Evolutionary conservation across 2,113 vertebrate species (phyloP), one percentile per base, ranked within the genome.

Genomic region (Todiramphus chloris): DNA sequence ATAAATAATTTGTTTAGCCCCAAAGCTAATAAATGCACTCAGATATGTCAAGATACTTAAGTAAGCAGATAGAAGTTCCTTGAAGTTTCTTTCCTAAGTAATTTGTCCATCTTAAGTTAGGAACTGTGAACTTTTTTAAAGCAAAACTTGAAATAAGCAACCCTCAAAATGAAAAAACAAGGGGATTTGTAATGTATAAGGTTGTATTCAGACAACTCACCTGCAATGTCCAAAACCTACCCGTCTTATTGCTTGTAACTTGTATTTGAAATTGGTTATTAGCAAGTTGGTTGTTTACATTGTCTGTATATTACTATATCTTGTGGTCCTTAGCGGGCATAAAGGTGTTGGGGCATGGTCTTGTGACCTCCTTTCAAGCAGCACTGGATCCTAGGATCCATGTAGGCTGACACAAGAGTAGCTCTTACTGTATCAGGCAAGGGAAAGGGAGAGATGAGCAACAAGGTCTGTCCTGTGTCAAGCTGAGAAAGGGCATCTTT

Each of bases 321-420:
- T 39, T 53, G 46, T 19, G n/a, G 24, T 44, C 59, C 60, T 41
- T 59, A 33, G 46, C 21, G 72, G 66, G 24, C 11, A 9, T 19
- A 16, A n/a, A 24, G 20, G 10, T 37, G 11, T 8, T n/a, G 23
- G 50, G n/a, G 13, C 48, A 33, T 3, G 2, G 6, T 27, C 30
- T 12, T 11, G 48, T 62, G 68, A 31, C 15, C 50, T n/a, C 7
- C 8, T 37, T 53, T n/a, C 27, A n/a, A 50, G 58, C 51, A 28
- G 4, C 0, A 0, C 24, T 28, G 6, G 15, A 25, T n/a, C 24
- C 4, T 8, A 28, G 2, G 2, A 30, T 30, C 46, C 35, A 1
- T 0, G 0, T 5, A 8, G 48, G 31, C 43, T 68, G 62, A 51
- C 72, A 37, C 1, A 6, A 62, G 48, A 28, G 30, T 10, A 58